Percentiles rank a stretch among this genome's conserved stretches.
Conservation (phyloP, 2,888 invertebrate species). For the Tenthredo amoena region DNA sequence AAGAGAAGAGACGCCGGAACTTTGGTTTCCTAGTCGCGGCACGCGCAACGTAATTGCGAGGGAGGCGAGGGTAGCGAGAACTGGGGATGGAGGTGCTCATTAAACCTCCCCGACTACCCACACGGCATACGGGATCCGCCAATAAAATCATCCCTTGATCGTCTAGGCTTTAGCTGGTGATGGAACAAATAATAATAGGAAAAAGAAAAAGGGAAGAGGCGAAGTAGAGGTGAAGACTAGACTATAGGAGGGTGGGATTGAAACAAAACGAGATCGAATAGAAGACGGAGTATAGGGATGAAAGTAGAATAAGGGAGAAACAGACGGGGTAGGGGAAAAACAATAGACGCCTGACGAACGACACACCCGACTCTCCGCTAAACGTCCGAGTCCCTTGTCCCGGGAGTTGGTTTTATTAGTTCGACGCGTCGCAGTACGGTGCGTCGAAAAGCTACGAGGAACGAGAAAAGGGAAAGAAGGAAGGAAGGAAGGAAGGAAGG, state of each 20-base stretch:
- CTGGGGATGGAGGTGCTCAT: constrained; percentile 63
- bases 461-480: constrained; percentile 44
- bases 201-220: neutral
- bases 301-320: constrained; percentile 7
- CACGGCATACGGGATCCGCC: constrained; percentile 72
- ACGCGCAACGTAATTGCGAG: constrained; percentile 77
- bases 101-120: constrained; percentile 69
- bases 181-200: constrained; percentile 63
- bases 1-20: constrained; percentile 45
- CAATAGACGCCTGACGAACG: constrained; percentile 45
- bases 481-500: constrained; percentile 39
- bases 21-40: constrained; percentile 73
- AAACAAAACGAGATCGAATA: constrained; percentile 30
- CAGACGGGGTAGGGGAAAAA: constrained; percentile 17
- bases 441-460: neutral
- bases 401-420: constrained; percentile 69
- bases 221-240: neutral
- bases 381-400: constrained; percentile 37
- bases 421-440: constrained; percentile 60
- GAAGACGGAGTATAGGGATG: neutral
- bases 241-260: constrained; percentile 2
- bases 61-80: constrained; percentile 65
- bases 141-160: constrained; percentile 75
- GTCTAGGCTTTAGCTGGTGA: constrained; percentile 62
- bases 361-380: constrained; percentile 35